Evolutionary conservation across 2,113 vertebrate genomes (phyloP).

Genomic region (Mola mola): DNA sequence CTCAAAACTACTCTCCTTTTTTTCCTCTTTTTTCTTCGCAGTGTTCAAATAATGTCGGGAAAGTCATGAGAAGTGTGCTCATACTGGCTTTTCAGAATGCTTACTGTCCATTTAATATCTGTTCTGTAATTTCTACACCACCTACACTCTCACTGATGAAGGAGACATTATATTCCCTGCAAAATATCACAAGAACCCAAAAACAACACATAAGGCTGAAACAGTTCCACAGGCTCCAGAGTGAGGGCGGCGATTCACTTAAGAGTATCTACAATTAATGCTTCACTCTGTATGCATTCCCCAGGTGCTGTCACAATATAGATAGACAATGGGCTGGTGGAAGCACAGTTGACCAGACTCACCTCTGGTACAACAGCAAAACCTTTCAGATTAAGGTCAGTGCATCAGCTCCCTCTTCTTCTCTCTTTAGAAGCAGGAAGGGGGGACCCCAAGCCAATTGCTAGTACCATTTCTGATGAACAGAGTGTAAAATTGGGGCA

Average conservation of each 20-base stretch:
- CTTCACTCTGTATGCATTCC: constrained; percentile 62
- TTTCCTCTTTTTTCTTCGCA: constrained; percentile 42
- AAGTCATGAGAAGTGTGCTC: constrained; percentile 2
- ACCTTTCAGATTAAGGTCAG: constrained; percentile 81
- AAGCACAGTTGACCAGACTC: constrained; percentile 77
- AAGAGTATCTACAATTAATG: too few species aligned
- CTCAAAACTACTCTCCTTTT: background rate
- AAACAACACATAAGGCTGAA: constrained; percentile 25
- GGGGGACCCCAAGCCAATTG: constrained; percentile 57
- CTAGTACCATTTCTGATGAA: constrained; percentile 71
- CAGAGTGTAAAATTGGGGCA: constrained; percentile 63
- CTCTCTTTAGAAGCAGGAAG: constrained; percentile 52
- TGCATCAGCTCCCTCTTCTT: constrained; percentile 58
- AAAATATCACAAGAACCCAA: constrained; percentile 19
- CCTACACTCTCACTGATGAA: constrained; percentile 1
- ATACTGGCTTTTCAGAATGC: background rate
- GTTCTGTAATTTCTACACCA: background rate
- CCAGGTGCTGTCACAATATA: constrained; percentile 40
- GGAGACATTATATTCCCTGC: background rate
- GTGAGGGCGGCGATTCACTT: too few species aligned
- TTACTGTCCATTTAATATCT: constrained; percentile 9
- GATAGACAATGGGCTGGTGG: constrained; percentile 50
- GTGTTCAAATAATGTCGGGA: constrained; percentile 19
- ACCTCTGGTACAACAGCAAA: constrained; percentile 68
- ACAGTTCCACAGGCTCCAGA: constrained; percentile 4